These are phyloP conservation scores for Ormyrus pomaceus DNA, from an alignment of 2,888 invertebrate species.

Conservation along the genomic window DNA sequence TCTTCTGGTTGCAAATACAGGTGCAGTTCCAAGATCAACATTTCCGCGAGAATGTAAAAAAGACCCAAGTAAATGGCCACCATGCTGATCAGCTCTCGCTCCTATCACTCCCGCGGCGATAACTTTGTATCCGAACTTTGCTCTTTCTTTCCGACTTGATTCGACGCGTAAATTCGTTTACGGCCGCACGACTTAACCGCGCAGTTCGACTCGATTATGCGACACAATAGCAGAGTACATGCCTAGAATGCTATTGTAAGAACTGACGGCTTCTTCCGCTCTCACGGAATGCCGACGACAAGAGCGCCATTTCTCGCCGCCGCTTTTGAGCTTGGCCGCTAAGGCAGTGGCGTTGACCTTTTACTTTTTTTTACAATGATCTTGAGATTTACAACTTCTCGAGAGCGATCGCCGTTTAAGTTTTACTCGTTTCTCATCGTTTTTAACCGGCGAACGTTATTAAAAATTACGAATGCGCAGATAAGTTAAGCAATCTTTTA, in stretches of 20 bases:
- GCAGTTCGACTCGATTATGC: neutral
- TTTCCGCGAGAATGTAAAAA: conserved; percentile 47
- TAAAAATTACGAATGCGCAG: too few relatives aligned
- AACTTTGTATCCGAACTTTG: too few relatives aligned
- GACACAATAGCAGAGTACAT: conserved; percentile 1
- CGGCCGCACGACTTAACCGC: too few relatives aligned
- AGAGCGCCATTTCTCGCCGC: conserved; percentile 11
- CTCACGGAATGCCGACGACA: conserved; percentile 32
- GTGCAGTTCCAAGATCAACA: conserved; percentile 62
- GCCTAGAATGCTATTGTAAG: conserved; percentile 35
- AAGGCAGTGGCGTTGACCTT: conserved; percentile 19
- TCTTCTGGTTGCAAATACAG: too few relatives aligned
- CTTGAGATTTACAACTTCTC: neutral
- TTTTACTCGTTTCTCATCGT: too few relatives aligned
- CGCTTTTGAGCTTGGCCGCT: neutral
- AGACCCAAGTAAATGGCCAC: too few relatives aligned
- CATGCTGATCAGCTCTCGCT: too few relatives aligned
- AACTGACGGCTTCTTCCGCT: conserved; percentile 17
- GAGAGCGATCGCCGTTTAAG: too few relatives aligned
- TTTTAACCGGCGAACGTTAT: too few relatives aligned
- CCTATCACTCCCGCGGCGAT: too few relatives aligned
- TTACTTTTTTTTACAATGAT: neutral
- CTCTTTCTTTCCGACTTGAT: too few relatives aligned
- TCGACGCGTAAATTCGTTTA: too few relatives aligned
- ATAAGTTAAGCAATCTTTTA: neutral